Base-by-base conservation (phyloP, 2,797 vertebrate species). In the Petrocephalus sullivani region DNA sequence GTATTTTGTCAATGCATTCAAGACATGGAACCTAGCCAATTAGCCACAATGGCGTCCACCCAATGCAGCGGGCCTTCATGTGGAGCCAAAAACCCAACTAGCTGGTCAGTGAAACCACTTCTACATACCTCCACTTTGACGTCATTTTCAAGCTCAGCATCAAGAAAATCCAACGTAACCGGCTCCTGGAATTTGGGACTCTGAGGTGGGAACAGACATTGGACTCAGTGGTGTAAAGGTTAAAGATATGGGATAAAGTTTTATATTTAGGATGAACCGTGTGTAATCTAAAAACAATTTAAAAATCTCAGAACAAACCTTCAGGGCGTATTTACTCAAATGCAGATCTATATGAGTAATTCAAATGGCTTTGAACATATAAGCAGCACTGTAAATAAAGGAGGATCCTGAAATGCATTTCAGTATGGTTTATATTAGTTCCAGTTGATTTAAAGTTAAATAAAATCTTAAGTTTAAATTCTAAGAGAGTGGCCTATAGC, bases 181-280 rank as follows among this genome's bases (percentile, higher is more conserved):
- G 98, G 98, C 91, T 99, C 98, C 97, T 99, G 98, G 92, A 98
- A 99, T 99, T 99, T 99, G 88, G 97, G 98, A 94, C 99, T 99
- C 98, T 99, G 94, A 93, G 92, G 93, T 64, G 93, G 88, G 94
- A 91, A 87, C 87, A 87, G 49, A 90, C 0, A 12, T 86, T 28
- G 51, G 16, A 41, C 56, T 86, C 53, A 85, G 33, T 58, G 1
- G 14, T 21, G 16, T n/a, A 54, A 54, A 84, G 23, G 56, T 56
- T 60, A 58, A 28, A 49, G 6, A 56, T 10, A 28, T 53, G n/a
- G 9, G 46, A 51, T 84, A 84, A 84, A 23, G n/a, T 46, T 51
- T 82, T 49, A 82, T 82, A 71, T 41, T 41, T 71, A 16, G 67
- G 28, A 71, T 0, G 33, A 71, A 81, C 41, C 6, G 75, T 81